Evolutionary conservation across 37 sponge, comb jelly and placozoan genomes (phyloP).

Genomic region (Bolinopsis microptera): DNA sequence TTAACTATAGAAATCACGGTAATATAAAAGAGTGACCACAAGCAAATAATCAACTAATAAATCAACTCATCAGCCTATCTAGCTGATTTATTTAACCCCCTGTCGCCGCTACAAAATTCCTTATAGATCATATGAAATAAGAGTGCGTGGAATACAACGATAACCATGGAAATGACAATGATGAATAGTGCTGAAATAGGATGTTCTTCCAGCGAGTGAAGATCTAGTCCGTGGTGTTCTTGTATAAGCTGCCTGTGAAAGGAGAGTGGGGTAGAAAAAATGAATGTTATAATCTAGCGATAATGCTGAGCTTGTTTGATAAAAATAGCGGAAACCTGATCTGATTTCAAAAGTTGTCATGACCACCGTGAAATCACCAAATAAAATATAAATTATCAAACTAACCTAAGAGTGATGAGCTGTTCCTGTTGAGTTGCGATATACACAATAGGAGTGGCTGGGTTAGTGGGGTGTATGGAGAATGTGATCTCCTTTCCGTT

Average conservation of each 20-base stretch:
- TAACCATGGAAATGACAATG: slow-evolving; percentile 23
- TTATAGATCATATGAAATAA: slow-evolving; percentile 55
- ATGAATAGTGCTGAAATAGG: slow-evolving; percentile 62
- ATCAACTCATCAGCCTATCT: too few relatives aligned
- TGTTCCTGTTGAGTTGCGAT: slow-evolving; percentile 20
- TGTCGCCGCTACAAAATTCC: slow-evolving; percentile 46
- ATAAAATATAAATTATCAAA: too few relatives aligned
- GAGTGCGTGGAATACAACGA: slow-evolving; percentile 48
- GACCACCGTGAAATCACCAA: too few relatives aligned
- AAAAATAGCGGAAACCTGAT: too few relatives aligned
- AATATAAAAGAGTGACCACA: too few relatives aligned
- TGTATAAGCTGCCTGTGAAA: slow-evolving; percentile 49
- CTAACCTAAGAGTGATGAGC: slow-evolving; percentile 32
- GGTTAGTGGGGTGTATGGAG: slow-evolving; percentile 49
- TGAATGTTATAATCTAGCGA: too few relatives aligned
- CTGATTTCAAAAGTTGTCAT: too few relatives aligned
- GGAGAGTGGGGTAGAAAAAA: not conserved
- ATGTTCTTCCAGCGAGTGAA: slow-evolving; percentile 59
- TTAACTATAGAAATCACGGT: too few relatives aligned
- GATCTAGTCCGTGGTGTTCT: slow-evolving; percentile 59
- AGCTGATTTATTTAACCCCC: not conserved
- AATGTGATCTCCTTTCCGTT: slow-evolving; percentile 5
- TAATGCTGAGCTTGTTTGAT: too few relatives aligned
- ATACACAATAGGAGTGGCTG: slow-evolving; percentile 39
- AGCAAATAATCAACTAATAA: too few relatives aligned